These are phyloP conservation scores for Corythoichthys haematopterus DNA, from an alignment of 2,113 vertebrate species.

Conservation along the genomic window DNA sequence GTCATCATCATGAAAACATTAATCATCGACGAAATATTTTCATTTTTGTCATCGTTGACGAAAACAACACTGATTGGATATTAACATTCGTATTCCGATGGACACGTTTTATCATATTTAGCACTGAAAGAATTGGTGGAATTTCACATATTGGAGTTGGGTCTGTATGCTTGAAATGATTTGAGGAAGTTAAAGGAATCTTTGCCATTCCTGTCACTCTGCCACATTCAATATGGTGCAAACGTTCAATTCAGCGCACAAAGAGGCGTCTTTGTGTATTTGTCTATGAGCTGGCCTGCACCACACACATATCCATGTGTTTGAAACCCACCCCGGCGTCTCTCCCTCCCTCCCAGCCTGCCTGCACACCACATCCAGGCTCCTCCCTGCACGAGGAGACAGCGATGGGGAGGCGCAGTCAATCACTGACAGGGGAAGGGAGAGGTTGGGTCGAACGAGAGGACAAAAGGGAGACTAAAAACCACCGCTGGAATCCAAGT, in stretches of 20 bases:
- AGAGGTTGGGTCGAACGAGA: constrained; percentile 23
- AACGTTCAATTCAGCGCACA: background rate
- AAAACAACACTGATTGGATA: too few relatives aligned
- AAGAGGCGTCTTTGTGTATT: background rate
- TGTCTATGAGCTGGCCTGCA: constrained; percentile 40
- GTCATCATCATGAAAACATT: too few relatives aligned
- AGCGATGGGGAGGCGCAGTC: constrained; percentile 50
- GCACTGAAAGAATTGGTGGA: too few relatives aligned
- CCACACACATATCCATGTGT: constrained; percentile 38
- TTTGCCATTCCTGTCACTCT: background rate
- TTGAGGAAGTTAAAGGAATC: too few relatives aligned
- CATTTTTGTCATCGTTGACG: too few relatives aligned
- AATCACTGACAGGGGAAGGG: constrained; percentile 49
- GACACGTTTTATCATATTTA: too few relatives aligned
- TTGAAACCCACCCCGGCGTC: background rate
- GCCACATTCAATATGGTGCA: background rate
- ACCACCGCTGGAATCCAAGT: constrained; percentile 48
- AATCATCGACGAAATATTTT: too few relatives aligned
- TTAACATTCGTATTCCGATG: too few relatives aligned
- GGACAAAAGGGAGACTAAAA: constrained; percentile 31
- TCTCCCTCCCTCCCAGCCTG: background rate
- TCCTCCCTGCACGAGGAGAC: constrained; percentile 57
- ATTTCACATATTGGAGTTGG: background rate
- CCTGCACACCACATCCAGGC: constrained; percentile 37
- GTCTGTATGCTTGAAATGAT: background rate